phyloP scores from a whole-genome alignment of 2,113 vertebrate species.

The Sinocyclocheilus rhinocerous region DNA sequence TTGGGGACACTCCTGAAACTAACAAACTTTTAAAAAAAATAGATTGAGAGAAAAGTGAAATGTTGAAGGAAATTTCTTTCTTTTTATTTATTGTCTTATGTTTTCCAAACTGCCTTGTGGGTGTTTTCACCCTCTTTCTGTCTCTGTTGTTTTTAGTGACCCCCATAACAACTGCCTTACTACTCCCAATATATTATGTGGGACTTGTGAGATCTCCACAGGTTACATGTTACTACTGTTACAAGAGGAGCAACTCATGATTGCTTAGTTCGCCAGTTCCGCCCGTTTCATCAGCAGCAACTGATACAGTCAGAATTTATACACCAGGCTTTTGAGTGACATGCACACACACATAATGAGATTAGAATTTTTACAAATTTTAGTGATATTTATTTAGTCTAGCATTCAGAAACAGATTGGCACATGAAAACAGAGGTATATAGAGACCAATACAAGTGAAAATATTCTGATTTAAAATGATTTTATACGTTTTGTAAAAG shows the following conservation, averaged over 20 bases:
- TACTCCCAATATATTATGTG: constrained; percentile 49
- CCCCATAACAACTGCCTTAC: constrained; percentile 49
- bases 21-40: constrained; percentile 82
- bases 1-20: constrained; percentile 75
- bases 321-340: constrained; percentile 47
- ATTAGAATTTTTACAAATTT: constrained; percentile 53
- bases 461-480: constrained; percentile 62
- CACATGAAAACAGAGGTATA: constrained; percentile 60
- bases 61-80: constrained; percentile 79
- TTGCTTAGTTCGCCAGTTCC: background rate
- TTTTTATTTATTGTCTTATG: constrained; percentile 79
- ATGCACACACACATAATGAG: constrained; percentile 44
- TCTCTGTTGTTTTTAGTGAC: constrained; percentile 55
- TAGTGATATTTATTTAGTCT: constrained; percentile 74
- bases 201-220: constrained; percentile 51
- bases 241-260: constrained; percentile 55
- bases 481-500: constrained; percentile 67
- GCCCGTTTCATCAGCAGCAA: background rate
- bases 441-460: constrained; percentile 63
- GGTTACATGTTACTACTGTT: constrained; percentile 45
- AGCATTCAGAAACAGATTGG: constrained; percentile 61
- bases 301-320: background rate
- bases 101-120: constrained; percentile 69
- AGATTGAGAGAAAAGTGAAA: constrained; percentile 72
- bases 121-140: constrained; percentile 65